Conservation (phyloP, 2,888 invertebrate genomes). For the Alcis repandata region DNA sequence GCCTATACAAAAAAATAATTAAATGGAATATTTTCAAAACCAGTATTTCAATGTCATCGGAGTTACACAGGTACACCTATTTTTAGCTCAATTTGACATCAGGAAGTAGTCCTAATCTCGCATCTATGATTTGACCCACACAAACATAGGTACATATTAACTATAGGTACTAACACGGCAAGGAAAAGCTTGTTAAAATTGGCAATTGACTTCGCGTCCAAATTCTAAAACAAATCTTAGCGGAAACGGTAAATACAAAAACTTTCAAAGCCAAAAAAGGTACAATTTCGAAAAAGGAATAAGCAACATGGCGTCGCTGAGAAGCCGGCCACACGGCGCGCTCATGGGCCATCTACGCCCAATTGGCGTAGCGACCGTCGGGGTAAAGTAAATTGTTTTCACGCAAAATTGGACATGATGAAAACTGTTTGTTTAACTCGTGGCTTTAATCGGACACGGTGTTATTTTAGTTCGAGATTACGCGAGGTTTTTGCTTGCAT, state of each 20-base stretch:
- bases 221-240: conserved; percentile 34
- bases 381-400: conserved; percentile 70
- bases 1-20: no score
- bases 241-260: not conserved
- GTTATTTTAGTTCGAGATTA: conserved; percentile 11
- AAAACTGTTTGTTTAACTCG: conserved; percentile 35
- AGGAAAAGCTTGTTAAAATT: no score
- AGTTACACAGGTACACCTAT: no score
- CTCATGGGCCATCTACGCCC: conserved; percentile 78
- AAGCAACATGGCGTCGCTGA: conserved; percentile 65
- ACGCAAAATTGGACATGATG: conserved; percentile 38
- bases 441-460: conserved; percentile 26
- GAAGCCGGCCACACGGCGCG: conserved; percentile 78
- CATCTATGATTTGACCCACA: no score
- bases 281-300: conserved; percentile 67
- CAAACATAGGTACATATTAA: no score
- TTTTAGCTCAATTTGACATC: no score
- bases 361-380: conserved; percentile 77
- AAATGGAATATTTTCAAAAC: no score
- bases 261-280: not conserved
- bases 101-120: no score
- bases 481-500: not conserved
- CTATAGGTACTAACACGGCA: no score
- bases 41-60: no score
- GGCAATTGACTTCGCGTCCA: not conserved